Percentiles rank a stretch among this genome's conserved stretches.
phyloP scores from a whole-genome alignment of 1,140 invertebrate genomes.

The Alviniconcha marisindica region DNA sequence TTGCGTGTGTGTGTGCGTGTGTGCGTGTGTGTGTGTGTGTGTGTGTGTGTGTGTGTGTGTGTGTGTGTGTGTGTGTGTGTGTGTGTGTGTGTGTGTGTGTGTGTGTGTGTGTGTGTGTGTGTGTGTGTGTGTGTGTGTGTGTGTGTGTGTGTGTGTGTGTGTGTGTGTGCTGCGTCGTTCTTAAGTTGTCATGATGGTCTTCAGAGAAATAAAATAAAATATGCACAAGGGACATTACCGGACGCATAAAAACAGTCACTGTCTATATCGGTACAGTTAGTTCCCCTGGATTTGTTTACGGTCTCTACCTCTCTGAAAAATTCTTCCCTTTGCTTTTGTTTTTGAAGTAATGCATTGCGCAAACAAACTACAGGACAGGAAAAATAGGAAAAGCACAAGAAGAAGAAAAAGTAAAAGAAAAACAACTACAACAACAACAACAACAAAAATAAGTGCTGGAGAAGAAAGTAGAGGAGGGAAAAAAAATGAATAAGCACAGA shows the following conservation, averaged over 20 bases:
- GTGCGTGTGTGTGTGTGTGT: constrained; percentile 3
- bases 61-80: background rate
- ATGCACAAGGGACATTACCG: no score
- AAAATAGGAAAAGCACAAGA: background rate
- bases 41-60: background rate
- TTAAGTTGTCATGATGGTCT: background rate
- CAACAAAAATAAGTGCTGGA: background rate
- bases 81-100: background rate
- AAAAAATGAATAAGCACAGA: background rate
- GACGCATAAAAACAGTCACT: no score
- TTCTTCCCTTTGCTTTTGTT: no score
- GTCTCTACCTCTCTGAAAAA: no score
- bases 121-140: background rate
- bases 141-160: background rate
- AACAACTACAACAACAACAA: background rate
- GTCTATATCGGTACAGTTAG: no score
- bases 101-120: background rate
- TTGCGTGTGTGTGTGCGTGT: no score
- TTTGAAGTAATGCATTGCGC: no score
- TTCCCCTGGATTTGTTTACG: no score
- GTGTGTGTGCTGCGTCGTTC: background rate
- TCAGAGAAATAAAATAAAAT: background rate
- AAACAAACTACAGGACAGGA: no score
- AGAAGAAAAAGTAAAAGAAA: background rate
- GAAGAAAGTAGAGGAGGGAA: background rate